Evolutionary conservation across 2,797 vertebrate species (phyloP).

Genomic region (Antennarius maculatus): DNA sequence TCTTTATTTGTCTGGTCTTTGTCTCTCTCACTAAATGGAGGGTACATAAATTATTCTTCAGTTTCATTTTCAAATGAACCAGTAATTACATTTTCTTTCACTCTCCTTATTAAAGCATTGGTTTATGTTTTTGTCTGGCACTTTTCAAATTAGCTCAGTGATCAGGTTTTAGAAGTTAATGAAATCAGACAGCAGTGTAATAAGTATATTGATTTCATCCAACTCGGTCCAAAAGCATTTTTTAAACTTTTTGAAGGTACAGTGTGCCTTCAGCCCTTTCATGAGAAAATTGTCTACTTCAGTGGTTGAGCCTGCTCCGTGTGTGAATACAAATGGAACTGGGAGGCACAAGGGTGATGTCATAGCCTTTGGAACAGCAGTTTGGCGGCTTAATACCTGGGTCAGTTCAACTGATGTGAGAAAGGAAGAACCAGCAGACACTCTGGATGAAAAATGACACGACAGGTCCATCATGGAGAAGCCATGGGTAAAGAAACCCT

Average conservation of each 20-base stretch:
- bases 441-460: too few species aligned
- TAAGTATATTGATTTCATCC: conserved; percentile 55
- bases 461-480: too few species aligned
- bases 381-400: too few species aligned
- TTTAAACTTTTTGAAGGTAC: conserved; percentile 28
- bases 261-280: conserved; percentile 4
- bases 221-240: conserved; percentile 17
- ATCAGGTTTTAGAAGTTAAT: conserved; percentile 57
- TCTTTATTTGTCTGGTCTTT: conserved; percentile 16
- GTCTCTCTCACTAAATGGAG: conserved; percentile 5
- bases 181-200: conserved; percentile 46
- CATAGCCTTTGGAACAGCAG: too few species aligned
- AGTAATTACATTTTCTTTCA: conserved; percentile 62
- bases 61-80: conserved; percentile 35
- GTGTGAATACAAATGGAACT: background rate
- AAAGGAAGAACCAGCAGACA: too few species aligned
- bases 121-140: conserved; percentile 58
- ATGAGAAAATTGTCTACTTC: conserved; percentile 8
- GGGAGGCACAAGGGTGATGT: too few species aligned
- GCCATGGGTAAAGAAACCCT: too few species aligned
- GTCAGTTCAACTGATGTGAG: too few species aligned
- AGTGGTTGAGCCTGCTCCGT: background rate
- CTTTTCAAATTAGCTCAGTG: conserved; percentile 51
- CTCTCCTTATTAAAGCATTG: conserved; percentile 45
- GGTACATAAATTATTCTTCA: conserved; percentile 11